Evolutionary conservation across 1,140 invertebrate genomes (phyloP).

Genomic region (Mylabris phalerata): DNA sequence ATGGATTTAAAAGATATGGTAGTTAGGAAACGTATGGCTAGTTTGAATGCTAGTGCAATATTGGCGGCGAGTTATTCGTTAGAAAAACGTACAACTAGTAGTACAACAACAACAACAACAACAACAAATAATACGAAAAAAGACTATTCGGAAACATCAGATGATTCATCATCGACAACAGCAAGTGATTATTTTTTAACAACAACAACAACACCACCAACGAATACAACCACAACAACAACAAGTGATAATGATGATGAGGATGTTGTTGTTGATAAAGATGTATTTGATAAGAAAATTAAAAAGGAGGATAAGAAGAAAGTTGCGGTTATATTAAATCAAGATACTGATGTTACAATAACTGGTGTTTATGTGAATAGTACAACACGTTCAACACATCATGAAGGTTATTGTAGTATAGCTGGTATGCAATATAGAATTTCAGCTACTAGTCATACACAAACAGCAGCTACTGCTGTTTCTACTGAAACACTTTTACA

Average conservation of each 20-base stretch:
- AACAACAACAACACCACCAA: neutral
- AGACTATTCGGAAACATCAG: constrained; percentile 49
- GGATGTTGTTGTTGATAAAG: constrained; percentile 43
- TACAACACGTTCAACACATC: constrained; percentile 63
- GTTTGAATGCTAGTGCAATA: constrained; percentile 86
- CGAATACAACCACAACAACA: no score
- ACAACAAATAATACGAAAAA: constrained; percentile 41
- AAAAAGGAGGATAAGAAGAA: constrained; percentile 50
- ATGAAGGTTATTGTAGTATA: constrained; percentile 75
- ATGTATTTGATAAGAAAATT: constrained; percentile 42
- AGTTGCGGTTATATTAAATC: constrained; percentile 64
- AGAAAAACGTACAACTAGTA: constrained; percentile 56
- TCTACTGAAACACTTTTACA: constrained; percentile 52
- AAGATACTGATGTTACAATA: constrained; percentile 80
- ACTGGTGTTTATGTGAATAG: constrained; percentile 72
- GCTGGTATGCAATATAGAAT: constrained; percentile 78
- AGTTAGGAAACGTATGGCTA: constrained; percentile 85
- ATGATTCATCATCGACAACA: constrained; percentile 35
- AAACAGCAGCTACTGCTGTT: constrained; percentile 69
- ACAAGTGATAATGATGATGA: constrained; percentile 6
- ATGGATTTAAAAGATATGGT: constrained; percentile 85
- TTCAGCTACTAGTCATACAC: constrained; percentile 64
- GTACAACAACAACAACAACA: no score
- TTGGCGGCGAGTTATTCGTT: constrained; percentile 78
- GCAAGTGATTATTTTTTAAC: constrained; percentile 34